These are phyloP conservation scores for Orchestia grillus DNA, from an alignment of 1,140 invertebrate species.

Conservation along the genomic window DNA sequence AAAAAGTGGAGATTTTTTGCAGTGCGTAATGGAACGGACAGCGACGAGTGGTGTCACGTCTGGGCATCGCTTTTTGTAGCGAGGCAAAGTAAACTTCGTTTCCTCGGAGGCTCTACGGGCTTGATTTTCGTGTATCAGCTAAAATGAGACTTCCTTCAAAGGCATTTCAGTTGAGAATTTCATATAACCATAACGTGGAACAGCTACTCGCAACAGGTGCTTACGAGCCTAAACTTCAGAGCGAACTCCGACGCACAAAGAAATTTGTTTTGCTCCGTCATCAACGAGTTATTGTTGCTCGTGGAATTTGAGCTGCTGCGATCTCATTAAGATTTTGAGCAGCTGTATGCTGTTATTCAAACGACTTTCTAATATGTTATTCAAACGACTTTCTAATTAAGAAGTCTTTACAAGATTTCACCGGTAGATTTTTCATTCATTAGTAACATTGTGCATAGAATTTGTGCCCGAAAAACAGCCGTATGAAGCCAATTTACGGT, in stretches of 20 bases:
- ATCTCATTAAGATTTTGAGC: not conserved
- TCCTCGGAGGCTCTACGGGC: not conserved
- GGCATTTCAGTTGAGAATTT: not conserved
- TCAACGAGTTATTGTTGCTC: not conserved
- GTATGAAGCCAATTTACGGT: not conserved
- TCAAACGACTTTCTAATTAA: not conserved
- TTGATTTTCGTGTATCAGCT: not conserved
- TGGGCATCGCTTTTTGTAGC: not conserved
- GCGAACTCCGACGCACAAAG: not conserved
- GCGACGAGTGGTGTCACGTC: not conserved
- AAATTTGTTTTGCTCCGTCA: not conserved
- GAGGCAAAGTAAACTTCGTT: not conserved
- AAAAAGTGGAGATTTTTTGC: not conserved
- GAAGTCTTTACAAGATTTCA: not conserved
- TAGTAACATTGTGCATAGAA: not conserved
- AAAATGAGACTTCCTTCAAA: not conserved
- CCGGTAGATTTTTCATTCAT: not conserved
- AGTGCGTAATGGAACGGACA: not conserved
- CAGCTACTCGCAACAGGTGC: not conserved
- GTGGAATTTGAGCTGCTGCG: not conserved
- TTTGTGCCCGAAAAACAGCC: not conserved
- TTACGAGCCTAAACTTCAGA: not conserved
- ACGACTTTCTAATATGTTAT: too few species aligned
- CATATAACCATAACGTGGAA: not conserved
- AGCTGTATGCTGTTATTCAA: not conserved